A percentile compares a stretch with the other conserved stretches of the same genome.
phyloP scores from a whole-genome alignment of 2,888 invertebrate genomes.

The Agonopterix alstromeriana region DNA sequence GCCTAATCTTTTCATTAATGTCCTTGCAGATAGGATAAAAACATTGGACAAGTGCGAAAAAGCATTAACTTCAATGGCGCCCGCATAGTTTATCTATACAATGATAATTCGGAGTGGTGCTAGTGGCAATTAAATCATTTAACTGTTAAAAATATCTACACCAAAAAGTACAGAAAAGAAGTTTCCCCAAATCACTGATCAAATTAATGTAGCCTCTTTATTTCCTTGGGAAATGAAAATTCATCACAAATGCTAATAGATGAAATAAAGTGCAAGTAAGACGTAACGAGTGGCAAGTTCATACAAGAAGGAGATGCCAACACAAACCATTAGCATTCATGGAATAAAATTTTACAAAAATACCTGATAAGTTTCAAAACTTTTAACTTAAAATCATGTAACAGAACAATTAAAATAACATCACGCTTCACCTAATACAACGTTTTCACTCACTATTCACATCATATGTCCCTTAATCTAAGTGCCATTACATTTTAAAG shows the following conservation, averaged over 20 bases:
- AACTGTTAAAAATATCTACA: not conserved
- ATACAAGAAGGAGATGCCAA: not conserved
- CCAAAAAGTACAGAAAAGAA: not conserved
- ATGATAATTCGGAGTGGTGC: too few species aligned
- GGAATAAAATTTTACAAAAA: not conserved
- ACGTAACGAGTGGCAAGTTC: not conserved
- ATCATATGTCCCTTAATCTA: conserved; percentile 37
- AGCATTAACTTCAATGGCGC: too few species aligned
- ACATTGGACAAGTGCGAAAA: too few species aligned
- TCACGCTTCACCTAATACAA: not conserved
- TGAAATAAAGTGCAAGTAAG: not conserved
- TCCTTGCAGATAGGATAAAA: too few species aligned
- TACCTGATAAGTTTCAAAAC: not conserved
- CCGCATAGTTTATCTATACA: too few species aligned
- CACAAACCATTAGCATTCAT: not conserved
- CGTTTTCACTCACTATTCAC: conserved; percentile 28
- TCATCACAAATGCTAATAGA: not conserved
- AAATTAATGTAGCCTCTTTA: not conserved
- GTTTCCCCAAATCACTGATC: not conserved
- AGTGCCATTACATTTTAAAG: conserved; percentile 35
- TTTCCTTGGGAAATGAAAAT: conserved; percentile 2
- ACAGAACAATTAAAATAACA: not conserved
- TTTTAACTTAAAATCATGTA: not conserved
- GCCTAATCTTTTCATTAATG: too few species aligned
- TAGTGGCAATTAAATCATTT: too few species aligned